Evolutionary conservation across 2,113 vertebrate genomes (phyloP), one percentile per base, ranked within the genome.

Genomic region (Hucho hucho): DNA sequence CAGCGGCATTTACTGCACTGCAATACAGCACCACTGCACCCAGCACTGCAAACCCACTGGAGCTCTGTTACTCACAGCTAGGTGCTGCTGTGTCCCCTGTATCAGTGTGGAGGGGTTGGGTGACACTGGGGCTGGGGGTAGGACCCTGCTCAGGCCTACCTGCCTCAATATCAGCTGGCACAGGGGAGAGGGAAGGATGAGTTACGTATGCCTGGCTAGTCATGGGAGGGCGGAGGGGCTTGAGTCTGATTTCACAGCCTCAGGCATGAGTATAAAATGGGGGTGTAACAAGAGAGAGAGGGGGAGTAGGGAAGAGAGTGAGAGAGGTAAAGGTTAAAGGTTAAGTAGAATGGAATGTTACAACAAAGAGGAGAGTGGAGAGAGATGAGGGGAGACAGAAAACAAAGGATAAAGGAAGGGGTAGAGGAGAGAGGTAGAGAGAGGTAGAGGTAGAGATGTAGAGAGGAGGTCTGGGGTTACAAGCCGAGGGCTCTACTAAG

Each of bases 51-150:
- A 87, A 81, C 86, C 87, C 90, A 91, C 83, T 43, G 84, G 89
- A 90, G 88, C 85, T 82, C 87, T 64, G 75, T 89, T 93, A 93
- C 94, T 94, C 93, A 95, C 94, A 88, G 87, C 88, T 91, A 87
- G 90, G 70, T 73, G 83, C 76, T 77, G 79, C 75, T 53, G 88
- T 80, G 88, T 81, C 79, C 81, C 83, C 85, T 77, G 80, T 81
- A 65, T 79, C 86, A 77, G 88, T 81, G 79, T 37, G 69, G 79
- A 86, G 87, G 88, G 83, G 22, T 70, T 77, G 81, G 83, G 78
- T 83, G 81, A 76, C 70, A 82, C 83, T 80, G 83, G 76, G 91
- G 83, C 80, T 75, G 74, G 84, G 79, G 63, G 82, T 79, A 64
- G 49, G 79, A 81, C 79, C 77, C 76, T 85, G 88, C 76, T 91